phyloP scores from a whole-genome alignment of 2,888 invertebrate genomes.

The Hypomecis atomaria region DNA sequence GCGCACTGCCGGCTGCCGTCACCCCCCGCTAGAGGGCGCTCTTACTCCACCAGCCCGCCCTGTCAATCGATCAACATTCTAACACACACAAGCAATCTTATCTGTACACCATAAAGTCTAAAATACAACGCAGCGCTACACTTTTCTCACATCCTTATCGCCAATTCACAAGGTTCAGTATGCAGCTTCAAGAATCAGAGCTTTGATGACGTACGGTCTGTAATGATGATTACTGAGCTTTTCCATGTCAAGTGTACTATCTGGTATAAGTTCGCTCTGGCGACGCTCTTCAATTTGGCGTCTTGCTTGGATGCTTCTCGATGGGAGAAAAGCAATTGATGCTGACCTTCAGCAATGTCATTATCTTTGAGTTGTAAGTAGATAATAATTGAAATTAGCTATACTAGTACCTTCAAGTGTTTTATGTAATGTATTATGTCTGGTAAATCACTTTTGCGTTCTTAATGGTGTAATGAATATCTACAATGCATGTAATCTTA shows the following conservation, averaged over 20 bases:
- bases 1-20: slow-evolving; percentile 60
- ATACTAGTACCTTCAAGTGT: too few relatives aligned
- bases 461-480: too few relatives aligned
- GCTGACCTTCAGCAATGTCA: neutral
- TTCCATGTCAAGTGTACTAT: slow-evolving; percentile 42
- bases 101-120: slow-evolving; percentile 51
- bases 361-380: neutral
- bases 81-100: slow-evolving; percentile 45
- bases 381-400: too few relatives aligned
- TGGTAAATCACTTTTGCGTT: too few relatives aligned
- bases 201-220: slow-evolving; percentile 50
- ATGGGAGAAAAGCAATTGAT: neutral
- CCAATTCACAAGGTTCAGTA: slow-evolving; percentile 19
- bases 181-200: slow-evolving; percentile 20
- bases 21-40: slow-evolving; percentile 32
- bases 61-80: slow-evolving; percentile 76
- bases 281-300: slow-evolving; percentile 28
- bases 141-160: slow-evolving; percentile 11
- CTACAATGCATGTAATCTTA: too few relatives aligned
- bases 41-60: slow-evolving; percentile 48
- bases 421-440: neutral
- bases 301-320: slow-evolving; percentile 17
- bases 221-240: slow-evolving; percentile 62
- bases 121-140: slow-evolving; percentile 34
- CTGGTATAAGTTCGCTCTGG: slow-evolving; percentile 35